Evolutionary conservation across 2,888 invertebrate species (phyloP).

Genomic region (Eudasyphora cyanicolor): DNA sequence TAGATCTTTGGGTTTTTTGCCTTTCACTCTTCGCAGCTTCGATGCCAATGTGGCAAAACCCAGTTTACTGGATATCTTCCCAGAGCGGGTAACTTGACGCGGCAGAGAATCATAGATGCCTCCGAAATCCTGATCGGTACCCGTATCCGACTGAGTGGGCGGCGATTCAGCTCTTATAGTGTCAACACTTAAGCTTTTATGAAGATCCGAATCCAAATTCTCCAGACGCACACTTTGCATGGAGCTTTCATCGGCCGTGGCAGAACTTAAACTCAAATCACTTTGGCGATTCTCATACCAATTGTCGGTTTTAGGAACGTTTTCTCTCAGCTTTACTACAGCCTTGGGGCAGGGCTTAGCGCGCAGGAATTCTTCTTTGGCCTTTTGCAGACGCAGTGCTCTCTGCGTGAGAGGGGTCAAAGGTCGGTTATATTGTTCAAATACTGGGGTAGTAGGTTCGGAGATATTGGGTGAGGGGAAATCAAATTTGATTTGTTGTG

Average conservation of each 20-base stretch:
- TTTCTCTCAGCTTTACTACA: slow-evolving; percentile 67
- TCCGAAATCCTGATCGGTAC: slow-evolving; percentile 76
- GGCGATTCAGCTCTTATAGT: slow-evolving; percentile 82
- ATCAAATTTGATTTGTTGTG: slow-evolving; percentile 59
- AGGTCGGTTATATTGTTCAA: slow-evolving; percentile 68
- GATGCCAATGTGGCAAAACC: slow-evolving; percentile 83
- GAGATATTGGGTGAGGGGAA: slow-evolving; percentile 63
- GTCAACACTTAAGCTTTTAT: slow-evolving; percentile 89
- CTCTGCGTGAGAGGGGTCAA: slow-evolving; percentile 79
- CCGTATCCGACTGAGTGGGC: slow-evolving; percentile 66
- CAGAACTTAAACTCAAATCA: slow-evolving; percentile 84
- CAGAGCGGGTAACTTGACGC: slow-evolving; percentile 76
- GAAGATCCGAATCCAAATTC: slow-evolving; percentile 79
- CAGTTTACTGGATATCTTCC: slow-evolving; percentile 78
- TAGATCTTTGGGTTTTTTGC: slow-evolving; percentile 73
- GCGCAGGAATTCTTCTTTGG: slow-evolving; percentile 87
- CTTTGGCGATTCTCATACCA: slow-evolving; percentile 79
- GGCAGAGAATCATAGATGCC: slow-evolving; percentile 82
- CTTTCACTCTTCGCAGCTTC: slow-evolving; percentile 83
- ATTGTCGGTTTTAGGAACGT: slow-evolving; percentile 60
- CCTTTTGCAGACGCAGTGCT: slow-evolving; percentile 84
- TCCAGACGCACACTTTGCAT: slow-evolving; percentile 28
- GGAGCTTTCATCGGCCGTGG: slow-evolving; percentile 67
- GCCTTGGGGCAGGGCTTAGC: slow-evolving; percentile 76
- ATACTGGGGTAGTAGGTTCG: slow-evolving; percentile 69